Evolutionary conservation across 1,140 invertebrate species (phyloP).

Genomic region (Scaptomyza montana): DNA sequence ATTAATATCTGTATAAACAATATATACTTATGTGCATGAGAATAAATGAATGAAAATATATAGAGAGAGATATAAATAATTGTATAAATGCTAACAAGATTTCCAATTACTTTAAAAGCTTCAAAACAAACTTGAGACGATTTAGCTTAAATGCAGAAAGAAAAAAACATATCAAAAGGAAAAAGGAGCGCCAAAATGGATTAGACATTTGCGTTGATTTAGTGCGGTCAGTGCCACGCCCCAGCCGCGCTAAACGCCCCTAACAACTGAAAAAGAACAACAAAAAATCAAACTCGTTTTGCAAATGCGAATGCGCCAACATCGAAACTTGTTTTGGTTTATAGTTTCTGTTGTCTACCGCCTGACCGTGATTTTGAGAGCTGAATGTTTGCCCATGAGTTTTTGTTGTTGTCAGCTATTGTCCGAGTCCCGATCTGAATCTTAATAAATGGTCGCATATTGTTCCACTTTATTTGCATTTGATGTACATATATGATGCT

Average conservation of each 20-base stretch:
- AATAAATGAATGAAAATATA: too few relatives aligned
- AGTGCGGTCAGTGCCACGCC: constrained; percentile 70
- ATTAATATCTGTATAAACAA: background rate
- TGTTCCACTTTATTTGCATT: constrained; percentile 58
- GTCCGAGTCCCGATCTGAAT: constrained; percentile 49
- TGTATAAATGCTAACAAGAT: too few relatives aligned
- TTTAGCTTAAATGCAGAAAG: constrained; percentile 5
- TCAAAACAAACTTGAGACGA: background rate
- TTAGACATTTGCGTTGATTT: constrained; percentile 52
- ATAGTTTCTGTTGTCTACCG: constrained; percentile 29
- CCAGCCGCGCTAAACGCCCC: constrained; percentile 36
- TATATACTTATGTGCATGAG: too few relatives aligned
- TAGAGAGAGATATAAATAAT: too few relatives aligned
- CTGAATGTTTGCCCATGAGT: constrained; percentile 54
- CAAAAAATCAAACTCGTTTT: background rate
- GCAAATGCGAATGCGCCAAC: constrained; percentile 17
- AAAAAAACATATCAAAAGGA: background rate
- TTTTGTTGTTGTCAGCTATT: constrained; percentile 53
- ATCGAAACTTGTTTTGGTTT: constrained; percentile 52
- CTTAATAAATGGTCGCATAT: constrained; percentile 6
- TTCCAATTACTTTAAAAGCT: too few relatives aligned
- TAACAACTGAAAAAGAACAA: constrained; percentile 39
- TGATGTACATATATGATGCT: constrained; percentile 1
- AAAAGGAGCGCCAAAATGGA: constrained; percentile 21
- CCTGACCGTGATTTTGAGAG: constrained; percentile 74